Evolutionary conservation across 2,113 vertebrate species (phyloP).

Genomic region (Emydura subglobosa): DNA sequence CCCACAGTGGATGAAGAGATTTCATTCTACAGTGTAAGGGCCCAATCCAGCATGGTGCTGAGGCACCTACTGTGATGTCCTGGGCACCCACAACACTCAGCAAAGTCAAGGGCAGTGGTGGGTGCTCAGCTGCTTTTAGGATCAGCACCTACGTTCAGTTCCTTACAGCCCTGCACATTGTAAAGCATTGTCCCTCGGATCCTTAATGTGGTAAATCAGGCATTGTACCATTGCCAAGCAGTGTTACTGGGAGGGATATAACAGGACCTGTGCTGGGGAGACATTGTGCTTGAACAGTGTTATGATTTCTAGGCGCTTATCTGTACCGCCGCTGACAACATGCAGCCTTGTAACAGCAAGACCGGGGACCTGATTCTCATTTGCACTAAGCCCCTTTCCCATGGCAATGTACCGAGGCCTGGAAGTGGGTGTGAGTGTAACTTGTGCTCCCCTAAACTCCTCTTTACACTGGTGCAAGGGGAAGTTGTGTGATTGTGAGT

Average conservation of each 20-base stretch:
- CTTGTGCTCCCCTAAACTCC: too few species aligned
- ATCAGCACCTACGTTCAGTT: too few species aligned
- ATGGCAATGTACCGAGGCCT: too few species aligned
- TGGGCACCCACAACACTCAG: too few species aligned
- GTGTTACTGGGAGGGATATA: not conserved
- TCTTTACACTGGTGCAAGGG: not conserved
- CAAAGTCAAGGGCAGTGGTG: not conserved
- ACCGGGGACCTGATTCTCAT: not conserved
- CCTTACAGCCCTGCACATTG: not conserved
- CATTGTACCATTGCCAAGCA: too few species aligned
- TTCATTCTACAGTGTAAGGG: not conserved
- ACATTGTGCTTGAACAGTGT: accelerated
- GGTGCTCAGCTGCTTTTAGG: too few species aligned
- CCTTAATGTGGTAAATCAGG: not conserved
- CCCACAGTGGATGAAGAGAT: not conserved
- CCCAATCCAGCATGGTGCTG: not conserved
- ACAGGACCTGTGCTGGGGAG: not conserved
- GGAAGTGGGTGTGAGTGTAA: too few species aligned
- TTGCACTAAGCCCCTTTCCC: not conserved
- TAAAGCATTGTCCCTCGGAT: not conserved
- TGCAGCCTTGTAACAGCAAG: not conserved
- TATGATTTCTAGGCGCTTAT: not conserved
- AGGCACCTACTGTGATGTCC: not conserved
- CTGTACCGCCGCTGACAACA: not conserved
- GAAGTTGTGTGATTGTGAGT: too few species aligned